Conservation (phyloP, 2,888 invertebrate species). For the Abscondita cerata region DNA sequence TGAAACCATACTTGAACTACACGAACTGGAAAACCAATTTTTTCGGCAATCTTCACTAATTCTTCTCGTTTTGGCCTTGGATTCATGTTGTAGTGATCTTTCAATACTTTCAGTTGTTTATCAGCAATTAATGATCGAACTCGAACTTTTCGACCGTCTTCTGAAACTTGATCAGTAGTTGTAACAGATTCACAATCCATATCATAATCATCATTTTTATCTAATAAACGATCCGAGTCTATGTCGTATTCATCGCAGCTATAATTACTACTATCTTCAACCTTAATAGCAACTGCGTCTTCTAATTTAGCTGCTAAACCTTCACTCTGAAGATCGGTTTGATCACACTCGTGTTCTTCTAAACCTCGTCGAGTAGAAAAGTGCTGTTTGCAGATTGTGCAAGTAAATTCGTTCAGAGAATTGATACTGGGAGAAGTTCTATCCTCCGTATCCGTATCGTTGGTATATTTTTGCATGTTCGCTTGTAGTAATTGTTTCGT, state of each 20-base stretch:
- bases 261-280: slow-evolving; percentile 65
- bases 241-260: slow-evolving; percentile 67
- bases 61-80: slow-evolving; percentile 95
- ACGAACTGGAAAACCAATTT: slow-evolving; percentile 75
- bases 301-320: slow-evolving; percentile 81
- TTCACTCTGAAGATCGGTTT: slow-evolving; percentile 71
- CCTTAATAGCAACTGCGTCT: slow-evolving; percentile 65
- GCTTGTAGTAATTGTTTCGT: slow-evolving; percentile 76
- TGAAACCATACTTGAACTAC: slow-evolving; percentile 97
- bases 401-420: slow-evolving; percentile 58
- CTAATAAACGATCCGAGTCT: slow-evolving; percentile 59
- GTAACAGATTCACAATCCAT: slow-evolving; percentile 63
- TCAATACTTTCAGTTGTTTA: slow-evolving; percentile 88
- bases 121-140: slow-evolving; percentile 94
- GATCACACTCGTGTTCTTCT: slow-evolving; percentile 75
- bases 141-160: slow-evolving; percentile 79
- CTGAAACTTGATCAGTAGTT: slow-evolving; percentile 58
- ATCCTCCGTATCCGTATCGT: slow-evolving; percentile 62
- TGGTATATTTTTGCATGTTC: slow-evolving; percentile 71
- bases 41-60: slow-evolving; percentile 85
- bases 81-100: slow-evolving; percentile 88
- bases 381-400: slow-evolving; percentile 65
- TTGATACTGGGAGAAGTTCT: slow-evolving; percentile 53
- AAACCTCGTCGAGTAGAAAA: slow-evolving; percentile 68
- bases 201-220: slow-evolving; percentile 63